Conservation (phyloP, 2,113 vertebrate genomes). For the Platichthys flesus region DNA sequence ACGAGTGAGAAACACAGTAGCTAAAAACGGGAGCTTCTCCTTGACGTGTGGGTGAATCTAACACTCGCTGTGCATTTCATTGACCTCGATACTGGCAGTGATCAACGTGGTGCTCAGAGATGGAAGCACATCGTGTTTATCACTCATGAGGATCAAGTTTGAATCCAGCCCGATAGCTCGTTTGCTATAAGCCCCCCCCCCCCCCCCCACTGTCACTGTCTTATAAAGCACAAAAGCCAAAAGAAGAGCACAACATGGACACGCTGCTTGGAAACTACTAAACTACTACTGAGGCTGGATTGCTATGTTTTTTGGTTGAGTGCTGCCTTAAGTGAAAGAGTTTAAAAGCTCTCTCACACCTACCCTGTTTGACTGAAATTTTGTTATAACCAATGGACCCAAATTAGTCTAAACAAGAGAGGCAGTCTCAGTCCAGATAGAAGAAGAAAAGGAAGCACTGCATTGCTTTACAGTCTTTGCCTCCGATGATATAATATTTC, state of each 20-base stretch:
- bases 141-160: neutral
- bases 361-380: no score
- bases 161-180: neutral
- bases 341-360: neutral
- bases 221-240: no score
- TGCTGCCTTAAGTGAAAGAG: neutral
- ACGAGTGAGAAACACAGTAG: no score
- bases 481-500: no score
- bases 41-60: constrained; percentile 23
- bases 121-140: constrained; percentile 22
- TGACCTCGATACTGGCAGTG: constrained; percentile 18
- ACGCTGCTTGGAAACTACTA: neutral
- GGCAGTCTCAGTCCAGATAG: no score
- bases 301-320: neutral
- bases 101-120: constrained; percentile 26
- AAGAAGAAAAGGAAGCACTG: no score
- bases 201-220: neutral
- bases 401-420: no score
- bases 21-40: neutral
- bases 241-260: constrained; percentile 1
- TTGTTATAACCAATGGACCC: no score
- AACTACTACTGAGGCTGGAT: neutral
- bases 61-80: constrained; percentile 10
- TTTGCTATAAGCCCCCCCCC: neutral
- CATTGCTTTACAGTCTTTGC: no score